Conservation (phyloP, 2,113 vertebrate species). For the Callithrix jacchus region DNA sequence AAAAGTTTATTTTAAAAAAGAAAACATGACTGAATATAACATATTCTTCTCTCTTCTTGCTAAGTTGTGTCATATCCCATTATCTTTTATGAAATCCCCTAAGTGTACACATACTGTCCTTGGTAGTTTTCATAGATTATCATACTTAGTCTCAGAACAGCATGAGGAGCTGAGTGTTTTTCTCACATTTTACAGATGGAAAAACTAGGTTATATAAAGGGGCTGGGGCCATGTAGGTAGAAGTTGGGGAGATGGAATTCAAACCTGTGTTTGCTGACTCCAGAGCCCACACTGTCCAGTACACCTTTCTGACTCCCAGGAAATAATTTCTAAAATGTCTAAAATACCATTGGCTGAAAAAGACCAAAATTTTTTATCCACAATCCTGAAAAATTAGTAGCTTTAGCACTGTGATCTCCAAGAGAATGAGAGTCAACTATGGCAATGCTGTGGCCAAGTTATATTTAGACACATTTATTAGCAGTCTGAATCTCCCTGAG, state of each 20-base stretch:
- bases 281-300: background rate
- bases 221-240: background rate
- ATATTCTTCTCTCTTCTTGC: background rate
- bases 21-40: background rate
- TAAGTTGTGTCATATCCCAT: background rate
- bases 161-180: background rate
- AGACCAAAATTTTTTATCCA: background rate
- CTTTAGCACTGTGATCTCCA: background rate
- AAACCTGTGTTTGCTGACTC: background rate
- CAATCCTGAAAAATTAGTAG: background rate
- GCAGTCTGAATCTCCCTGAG: background rate
- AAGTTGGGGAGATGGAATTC: background rate
- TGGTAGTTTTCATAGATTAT: background rate
- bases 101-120: background rate
- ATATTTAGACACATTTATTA: background rate
- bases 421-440: background rate
- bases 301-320: background rate
- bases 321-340: background rate
- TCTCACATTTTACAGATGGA: background rate
- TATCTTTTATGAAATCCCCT: background rate
- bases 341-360: background rate
- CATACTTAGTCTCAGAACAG: background rate
- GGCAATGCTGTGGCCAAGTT: background rate
- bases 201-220: background rate
- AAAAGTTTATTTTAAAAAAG: background rate